Percentiles rank a stretch among this genome's conserved stretches.
Conservation (phyloP, 1,140 invertebrate genomes). For the Solenopsis fugax region DNA sequence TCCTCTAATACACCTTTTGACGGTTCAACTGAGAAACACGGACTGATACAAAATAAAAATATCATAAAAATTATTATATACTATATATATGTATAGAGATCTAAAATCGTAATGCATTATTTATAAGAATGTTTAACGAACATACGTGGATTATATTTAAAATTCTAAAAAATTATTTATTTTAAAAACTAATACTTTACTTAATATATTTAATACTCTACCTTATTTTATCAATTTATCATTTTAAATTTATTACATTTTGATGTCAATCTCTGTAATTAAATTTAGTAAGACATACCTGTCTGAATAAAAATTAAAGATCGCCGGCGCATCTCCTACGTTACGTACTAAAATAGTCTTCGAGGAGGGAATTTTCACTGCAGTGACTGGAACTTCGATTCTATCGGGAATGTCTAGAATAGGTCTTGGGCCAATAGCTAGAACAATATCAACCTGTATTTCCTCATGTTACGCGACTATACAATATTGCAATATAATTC, state of each 20-base stretch:
- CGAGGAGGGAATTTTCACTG: constrained; percentile 82
- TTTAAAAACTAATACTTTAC: constrained; percentile 23
- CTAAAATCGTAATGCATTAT: neutral
- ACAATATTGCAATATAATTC: constrained; percentile 27
- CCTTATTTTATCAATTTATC: neutral
- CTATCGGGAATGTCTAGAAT: constrained; percentile 86
- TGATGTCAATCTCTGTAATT: neutral
- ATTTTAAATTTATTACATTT: neutral
- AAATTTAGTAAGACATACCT: constrained; percentile 66
- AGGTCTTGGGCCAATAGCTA: constrained; percentile 84
- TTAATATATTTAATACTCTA: neutral
- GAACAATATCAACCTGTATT: constrained; percentile 34
- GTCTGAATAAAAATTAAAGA: constrained; percentile 80
- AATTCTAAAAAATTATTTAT: neutral
- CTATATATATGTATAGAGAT: no score
- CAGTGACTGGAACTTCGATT: constrained; percentile 82
- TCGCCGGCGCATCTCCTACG: constrained; percentile 78
- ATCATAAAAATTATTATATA: neutral
- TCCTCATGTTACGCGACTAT: neutral
- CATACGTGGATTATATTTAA: neutral
- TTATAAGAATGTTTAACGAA: neutral
- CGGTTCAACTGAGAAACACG: constrained; percentile 82
- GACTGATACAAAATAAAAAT: constrained; percentile 56
- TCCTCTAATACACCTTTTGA: constrained; percentile 80
- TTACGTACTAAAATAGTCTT: constrained; percentile 84